Evolutionary conservation across 1,140 invertebrate species (phyloP), one percentile per base, ranked within the genome.

Genomic region (Drosophila santomea): DNA sequence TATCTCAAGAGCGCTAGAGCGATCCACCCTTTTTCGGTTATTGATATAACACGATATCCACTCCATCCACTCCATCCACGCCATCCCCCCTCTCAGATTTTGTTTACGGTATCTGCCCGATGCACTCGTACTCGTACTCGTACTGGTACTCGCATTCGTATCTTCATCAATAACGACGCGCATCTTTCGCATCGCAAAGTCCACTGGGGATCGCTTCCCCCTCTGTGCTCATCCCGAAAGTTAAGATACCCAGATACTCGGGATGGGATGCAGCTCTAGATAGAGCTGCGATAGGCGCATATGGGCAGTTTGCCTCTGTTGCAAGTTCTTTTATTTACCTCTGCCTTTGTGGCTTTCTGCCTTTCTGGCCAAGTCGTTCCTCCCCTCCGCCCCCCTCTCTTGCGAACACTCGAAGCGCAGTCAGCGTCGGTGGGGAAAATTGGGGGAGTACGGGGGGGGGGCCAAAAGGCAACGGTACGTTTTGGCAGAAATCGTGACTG

Each of bases 11-110:
- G 44, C 14, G 67, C 39, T 66, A 44, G 25, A 28, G 57, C 71
- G 90, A 82, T 91, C 85, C 90, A 90, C 90, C 90, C 90, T 84
- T 91, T 91, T 90, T 86, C 73, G 85, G 82, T 91, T 90, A 90
- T 91, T 91, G 90, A 91, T 90, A 91, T 90, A 90, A 88, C 85
- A 80, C 78, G 80, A 91, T 91, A 91, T 88, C 80, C 71, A 47
- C 47, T 32, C 54, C 25, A 7, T 20, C 20, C 20, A 20, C 20
- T 1, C 20, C 23, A 25, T 10, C 32, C n/a, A n/a, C n/a, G n/a
- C n/a, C n/a, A n/a, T n/a, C n/a, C 56, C 36, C 50, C 28, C 45
- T 45, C 60, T 25, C 41, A 50, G 82, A 72, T 82, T 69, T 67
- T 55, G 68, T 71, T 82, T 89, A 80, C 82, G 69, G 83, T 86